Base-by-base conservation (phyloP, 2,888 invertebrate genomes). In the Sympetrum striolatum region DNA sequence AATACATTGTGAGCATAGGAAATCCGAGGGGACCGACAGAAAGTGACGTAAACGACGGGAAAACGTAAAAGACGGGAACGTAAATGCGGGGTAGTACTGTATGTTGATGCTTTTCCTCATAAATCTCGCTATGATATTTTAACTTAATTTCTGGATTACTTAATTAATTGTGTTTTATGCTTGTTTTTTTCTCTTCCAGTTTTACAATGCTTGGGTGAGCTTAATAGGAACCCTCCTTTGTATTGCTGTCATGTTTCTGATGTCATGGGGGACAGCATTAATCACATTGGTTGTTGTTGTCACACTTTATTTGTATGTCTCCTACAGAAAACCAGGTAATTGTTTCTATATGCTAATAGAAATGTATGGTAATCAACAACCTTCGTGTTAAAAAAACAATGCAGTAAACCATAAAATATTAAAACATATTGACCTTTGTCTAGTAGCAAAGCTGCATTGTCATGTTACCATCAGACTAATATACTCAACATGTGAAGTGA, bases 281-380 rank as follows among this genome's bases (percentile, higher is more conserved):
- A 92, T 95, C 91, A 95, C 95, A 1, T 94, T 95, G 91, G 94
- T 93, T 90, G 92, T 94, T 81, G 93, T 94, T 79, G 92, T 94
- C 37, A 93, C 93, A 48, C 93, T 96, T 44, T 95, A 95, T 93
- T 93, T 95, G 90, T 95, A 95, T 92, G 94, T 96, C 14, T 94
- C 94, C 80, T 94, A 95, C 92, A 93, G 95, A 35, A 95, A 95
- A 93, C 95, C 95, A 92, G 95, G 95, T 95, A 92, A 93, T 93
- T 91, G 79, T 90, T n/a, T n/a, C n/a, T 60, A 64, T 31, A 64
- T 91, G 22, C 25, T 80, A 15, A 35, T 0, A 35, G 79, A 60
- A 15, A 60, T 5, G 64, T n/a, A n/a, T n/a, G n/a, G n/a, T n/a
- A n/a, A n/a, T n/a, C n/a, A n/a, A n/a, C n/a, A n/a, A n/a, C n/a